phyloP scores from a whole-genome alignment of 2,797 vertebrate genomes.

The Paramormyrops hopkinsi region DNA sequence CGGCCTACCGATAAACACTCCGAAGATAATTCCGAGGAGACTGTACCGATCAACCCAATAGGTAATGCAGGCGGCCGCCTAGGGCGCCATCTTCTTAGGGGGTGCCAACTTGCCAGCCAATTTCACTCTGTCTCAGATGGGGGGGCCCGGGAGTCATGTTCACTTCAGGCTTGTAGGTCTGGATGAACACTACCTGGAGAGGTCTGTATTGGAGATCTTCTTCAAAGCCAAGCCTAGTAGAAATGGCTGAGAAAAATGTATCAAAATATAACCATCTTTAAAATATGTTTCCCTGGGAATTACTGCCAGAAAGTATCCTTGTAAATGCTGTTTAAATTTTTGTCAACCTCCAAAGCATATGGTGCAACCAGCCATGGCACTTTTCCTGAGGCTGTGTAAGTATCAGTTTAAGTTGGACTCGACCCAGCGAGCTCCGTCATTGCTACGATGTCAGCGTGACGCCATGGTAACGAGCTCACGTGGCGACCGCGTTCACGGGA shows the following conservation, averaged over 20 bases:
- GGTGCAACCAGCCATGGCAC: neutral
- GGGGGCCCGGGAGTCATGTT: neutral
- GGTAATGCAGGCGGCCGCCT: neutral
- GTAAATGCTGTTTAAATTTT: neutral
- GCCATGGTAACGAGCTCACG: neutral
- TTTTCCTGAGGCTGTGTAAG: neutral
- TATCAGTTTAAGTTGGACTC: neutral
- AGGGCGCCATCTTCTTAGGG: neutral
- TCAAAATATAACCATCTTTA: neutral
- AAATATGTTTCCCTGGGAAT: neutral
- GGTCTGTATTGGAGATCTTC: neutral
- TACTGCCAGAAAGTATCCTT: neutral
- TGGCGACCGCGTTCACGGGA: neutral
- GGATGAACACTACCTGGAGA: neutral
- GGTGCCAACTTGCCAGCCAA: neutral
- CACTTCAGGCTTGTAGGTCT: neutral
- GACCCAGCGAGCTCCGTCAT: neutral
- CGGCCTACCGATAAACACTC: neutral
- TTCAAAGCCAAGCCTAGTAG: neutral
- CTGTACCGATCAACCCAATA: neutral
- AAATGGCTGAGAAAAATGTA: neutral
- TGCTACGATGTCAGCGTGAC: neutral
- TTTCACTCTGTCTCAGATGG: neutral
- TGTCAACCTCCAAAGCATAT: neutral
- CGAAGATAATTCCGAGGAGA: neutral